Conservation (phyloP, 2,113 vertebrate genomes). For the Equus quagga region DNA sequence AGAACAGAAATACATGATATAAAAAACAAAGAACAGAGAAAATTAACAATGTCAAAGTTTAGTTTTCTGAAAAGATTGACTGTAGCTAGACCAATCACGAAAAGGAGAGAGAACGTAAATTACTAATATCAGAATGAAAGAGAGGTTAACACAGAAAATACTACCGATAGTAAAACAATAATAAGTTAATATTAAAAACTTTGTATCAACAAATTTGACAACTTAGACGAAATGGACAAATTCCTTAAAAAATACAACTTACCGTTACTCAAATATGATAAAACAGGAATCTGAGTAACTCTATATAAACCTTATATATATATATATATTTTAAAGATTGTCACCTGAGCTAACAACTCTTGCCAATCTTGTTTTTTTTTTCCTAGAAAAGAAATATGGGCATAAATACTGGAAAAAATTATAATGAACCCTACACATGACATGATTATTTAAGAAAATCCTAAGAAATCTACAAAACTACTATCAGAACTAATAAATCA, state of each 20-base stretch:
- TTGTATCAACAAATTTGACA: background rate
- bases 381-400: background rate
- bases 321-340: too few relatives aligned
- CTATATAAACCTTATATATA: background rate
- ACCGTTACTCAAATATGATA: background rate
- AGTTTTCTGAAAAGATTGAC: background rate
- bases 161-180: background rate
- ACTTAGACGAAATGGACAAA: background rate
- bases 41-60: background rate
- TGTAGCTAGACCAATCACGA: background rate
- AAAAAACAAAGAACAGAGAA: background rate
- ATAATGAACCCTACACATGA: background rate
- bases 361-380: too few relatives aligned
- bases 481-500: background rate
- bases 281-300: background rate
- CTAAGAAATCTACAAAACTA: background rate
- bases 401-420: background rate
- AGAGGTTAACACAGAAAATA: background rate
- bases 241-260: background rate
- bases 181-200: background rate
- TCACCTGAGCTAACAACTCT: too few relatives aligned
- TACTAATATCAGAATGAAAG: background rate
- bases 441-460: background rate
- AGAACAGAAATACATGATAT: background rate
- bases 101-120: background rate